These are phyloP conservation scores for Ptiloglossa arizonensis DNA, from an alignment of 1,140 invertebrate genomes.

Conservation along the genomic window DNA sequence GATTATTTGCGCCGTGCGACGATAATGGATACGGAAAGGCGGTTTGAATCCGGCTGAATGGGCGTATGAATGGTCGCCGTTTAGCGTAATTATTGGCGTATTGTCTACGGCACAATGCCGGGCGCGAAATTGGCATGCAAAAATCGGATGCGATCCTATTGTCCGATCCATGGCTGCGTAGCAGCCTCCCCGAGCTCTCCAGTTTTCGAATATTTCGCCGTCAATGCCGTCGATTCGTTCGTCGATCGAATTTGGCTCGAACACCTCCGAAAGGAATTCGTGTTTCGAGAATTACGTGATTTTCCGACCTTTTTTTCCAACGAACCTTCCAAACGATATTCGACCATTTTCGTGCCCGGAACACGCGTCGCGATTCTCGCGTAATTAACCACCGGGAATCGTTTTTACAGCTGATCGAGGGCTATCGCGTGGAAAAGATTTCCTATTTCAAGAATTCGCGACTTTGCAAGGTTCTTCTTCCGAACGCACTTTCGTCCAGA, in stretches of 20 bases:
- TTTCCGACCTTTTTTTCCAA: background rate
- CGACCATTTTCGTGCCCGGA: background rate
- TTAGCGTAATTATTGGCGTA: slow-evolving; percentile 81
- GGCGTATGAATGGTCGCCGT: slow-evolving; percentile 80
- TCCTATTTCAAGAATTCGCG: no score
- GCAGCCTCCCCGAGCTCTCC: slow-evolving; percentile 51
- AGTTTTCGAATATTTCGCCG: slow-evolving; percentile 74
- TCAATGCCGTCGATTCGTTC: slow-evolving; percentile 59
- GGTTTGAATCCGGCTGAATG: slow-evolving; percentile 80
- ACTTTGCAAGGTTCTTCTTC: no score
- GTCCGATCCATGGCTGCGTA: slow-evolving; percentile 71
- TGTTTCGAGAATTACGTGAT: slow-evolving; percentile 15
- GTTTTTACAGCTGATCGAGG: no score
- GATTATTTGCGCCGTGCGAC: slow-evolving; percentile 77
- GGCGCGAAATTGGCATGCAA: slow-evolving; percentile 81
- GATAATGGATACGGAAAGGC: slow-evolving; percentile 81
- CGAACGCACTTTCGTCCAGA: no score
- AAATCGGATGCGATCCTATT: slow-evolving; percentile 81
- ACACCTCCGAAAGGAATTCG: slow-evolving; percentile 26
- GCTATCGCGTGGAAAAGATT: no score
- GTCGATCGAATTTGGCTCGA: slow-evolving; percentile 55
- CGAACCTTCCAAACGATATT: no score
- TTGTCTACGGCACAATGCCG: slow-evolving; percentile 81
- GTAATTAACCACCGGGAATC: no score
- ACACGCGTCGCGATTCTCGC: background rate